phyloP scores from a whole-genome alignment of 1,140 invertebrate genomes.

The Augochlora pura region DNA sequence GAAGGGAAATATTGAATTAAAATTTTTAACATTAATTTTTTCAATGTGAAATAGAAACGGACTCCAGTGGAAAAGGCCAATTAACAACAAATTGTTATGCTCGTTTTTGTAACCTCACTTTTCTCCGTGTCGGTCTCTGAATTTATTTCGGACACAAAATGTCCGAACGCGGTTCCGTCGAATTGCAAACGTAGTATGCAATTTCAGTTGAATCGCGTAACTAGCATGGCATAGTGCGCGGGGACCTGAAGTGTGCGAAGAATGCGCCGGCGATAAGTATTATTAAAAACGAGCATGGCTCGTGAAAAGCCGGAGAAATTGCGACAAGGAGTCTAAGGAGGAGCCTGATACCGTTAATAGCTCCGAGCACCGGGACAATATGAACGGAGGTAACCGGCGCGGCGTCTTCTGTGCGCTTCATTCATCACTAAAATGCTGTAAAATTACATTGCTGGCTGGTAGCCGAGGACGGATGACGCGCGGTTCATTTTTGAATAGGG shows the following conservation, averaged over 20 bases:
- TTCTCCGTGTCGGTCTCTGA: too few relatives aligned
- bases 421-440: slow-evolving; percentile 33
- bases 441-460: slow-evolving; percentile 54
- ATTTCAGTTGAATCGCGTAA: not conserved
- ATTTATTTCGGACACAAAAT: too few relatives aligned
- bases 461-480: not conserved
- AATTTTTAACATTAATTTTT: too few relatives aligned
- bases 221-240: not conserved
- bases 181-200: not conserved
- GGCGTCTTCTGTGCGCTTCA: slow-evolving; percentile 43
- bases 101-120: too few relatives aligned
- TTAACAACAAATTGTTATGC: too few relatives aligned
- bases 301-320: not conserved
- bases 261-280: not conserved
- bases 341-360: slow-evolving; percentile 37
- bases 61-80: too few relatives aligned
- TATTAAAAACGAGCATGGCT: not conserved
- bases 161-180: too few relatives aligned
- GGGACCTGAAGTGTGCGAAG: not conserved
- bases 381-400: slow-evolving; percentile 40
- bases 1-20: too few relatives aligned
- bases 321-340: not conserved
- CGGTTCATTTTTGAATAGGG: slow-evolving; percentile 6
- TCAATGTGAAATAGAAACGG: too few relatives aligned
- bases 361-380: slow-evolving; percentile 26